Evolutionary conservation across 1,140 invertebrate species (phyloP).

Genomic region (Drosophila pandora): DNA sequence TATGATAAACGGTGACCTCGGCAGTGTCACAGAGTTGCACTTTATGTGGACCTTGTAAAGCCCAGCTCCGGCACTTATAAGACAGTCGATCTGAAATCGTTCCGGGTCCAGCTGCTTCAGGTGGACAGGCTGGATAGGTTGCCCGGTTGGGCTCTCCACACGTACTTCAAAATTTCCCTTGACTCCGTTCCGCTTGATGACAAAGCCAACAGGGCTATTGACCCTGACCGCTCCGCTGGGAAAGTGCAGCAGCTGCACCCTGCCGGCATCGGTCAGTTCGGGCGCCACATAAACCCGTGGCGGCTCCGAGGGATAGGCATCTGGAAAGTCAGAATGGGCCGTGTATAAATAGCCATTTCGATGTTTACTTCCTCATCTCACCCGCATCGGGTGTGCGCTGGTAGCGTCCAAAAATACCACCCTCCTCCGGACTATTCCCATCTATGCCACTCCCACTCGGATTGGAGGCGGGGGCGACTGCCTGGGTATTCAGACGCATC

Average conservation of each 20-base stretch:
- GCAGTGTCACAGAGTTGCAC: slow-evolving; percentile 94
- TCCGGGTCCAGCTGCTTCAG: slow-evolving; percentile 89
- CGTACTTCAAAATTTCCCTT: slow-evolving; percentile 81
- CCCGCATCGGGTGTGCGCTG: slow-evolving; percentile 81
- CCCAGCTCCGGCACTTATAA: slow-evolving; percentile 93
- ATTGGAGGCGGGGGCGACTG: slow-evolving; percentile 13
- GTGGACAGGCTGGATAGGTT: slow-evolving; percentile 45
- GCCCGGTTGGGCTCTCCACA: slow-evolving; percentile 69
- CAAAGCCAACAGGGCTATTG: slow-evolving; percentile 61
- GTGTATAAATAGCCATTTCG: slow-evolving; percentile 60
- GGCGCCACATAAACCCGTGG: slow-evolving; percentile 72
- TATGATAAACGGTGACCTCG: slow-evolving; percentile 92
- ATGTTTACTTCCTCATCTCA: slow-evolving; percentile 69
- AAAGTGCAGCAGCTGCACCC: slow-evolving; percentile 76
- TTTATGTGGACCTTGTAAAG: slow-evolving; percentile 94
- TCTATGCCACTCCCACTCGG: slow-evolving; percentile 34
- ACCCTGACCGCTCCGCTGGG: slow-evolving; percentile 71
- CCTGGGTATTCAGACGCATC: slow-evolving; percentile 72
- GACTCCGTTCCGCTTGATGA: slow-evolving; percentile 76
- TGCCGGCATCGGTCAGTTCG: slow-evolving; percentile 72
- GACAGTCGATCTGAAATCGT: slow-evolving; percentile 91
- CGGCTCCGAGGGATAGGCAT: slow-evolving; percentile 74
- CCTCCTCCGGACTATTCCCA: slow-evolving; percentile 53
- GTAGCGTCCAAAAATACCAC: slow-evolving; percentile 78
- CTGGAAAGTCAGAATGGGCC: slow-evolving; percentile 22